Conservation (phyloP, 2,797 vertebrate genomes). For the Gymnocypris eckloni region DNA sequence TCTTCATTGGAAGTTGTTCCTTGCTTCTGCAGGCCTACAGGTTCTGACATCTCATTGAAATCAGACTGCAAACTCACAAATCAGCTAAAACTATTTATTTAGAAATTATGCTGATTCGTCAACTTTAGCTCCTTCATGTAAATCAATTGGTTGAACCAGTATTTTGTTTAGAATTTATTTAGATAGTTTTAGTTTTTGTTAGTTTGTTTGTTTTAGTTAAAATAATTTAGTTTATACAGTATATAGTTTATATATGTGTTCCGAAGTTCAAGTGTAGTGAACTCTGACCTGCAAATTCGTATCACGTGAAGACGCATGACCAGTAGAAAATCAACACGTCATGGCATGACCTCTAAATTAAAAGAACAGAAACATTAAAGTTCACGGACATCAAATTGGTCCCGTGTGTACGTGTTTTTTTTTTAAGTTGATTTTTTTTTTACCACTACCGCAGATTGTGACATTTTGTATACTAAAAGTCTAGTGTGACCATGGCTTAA, state of each 20-base stretch:
- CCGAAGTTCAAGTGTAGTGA: neutral
- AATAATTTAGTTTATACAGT: neutral
- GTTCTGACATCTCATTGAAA: neutral
- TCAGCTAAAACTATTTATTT: neutral
- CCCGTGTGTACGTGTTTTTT: too few relatives aligned
- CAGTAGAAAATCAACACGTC: too few relatives aligned
- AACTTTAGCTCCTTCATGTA: neutral
- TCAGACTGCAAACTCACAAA: neutral
- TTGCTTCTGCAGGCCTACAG: conserved; percentile 36
- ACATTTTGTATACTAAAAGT: too few relatives aligned
- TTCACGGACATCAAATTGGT: neutral
- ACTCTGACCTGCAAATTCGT: neutral
- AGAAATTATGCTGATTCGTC: neutral
- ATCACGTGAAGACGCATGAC: neutral
- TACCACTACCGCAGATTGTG: too few relatives aligned
- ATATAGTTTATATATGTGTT: neutral
- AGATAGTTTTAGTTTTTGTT: neutral
- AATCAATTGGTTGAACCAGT: neutral
- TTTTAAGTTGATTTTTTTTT: too few relatives aligned
- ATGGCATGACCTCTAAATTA: neutral
- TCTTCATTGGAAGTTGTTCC: conserved; percentile 47
- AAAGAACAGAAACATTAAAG: neutral
- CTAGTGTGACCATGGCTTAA: too few relatives aligned
- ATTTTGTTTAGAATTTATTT: neutral
- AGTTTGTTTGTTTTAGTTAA: neutral